phyloP scores from a whole-genome alignment of 2,113 vertebrate species.

The Picathartes gymnocephalus region DNA sequence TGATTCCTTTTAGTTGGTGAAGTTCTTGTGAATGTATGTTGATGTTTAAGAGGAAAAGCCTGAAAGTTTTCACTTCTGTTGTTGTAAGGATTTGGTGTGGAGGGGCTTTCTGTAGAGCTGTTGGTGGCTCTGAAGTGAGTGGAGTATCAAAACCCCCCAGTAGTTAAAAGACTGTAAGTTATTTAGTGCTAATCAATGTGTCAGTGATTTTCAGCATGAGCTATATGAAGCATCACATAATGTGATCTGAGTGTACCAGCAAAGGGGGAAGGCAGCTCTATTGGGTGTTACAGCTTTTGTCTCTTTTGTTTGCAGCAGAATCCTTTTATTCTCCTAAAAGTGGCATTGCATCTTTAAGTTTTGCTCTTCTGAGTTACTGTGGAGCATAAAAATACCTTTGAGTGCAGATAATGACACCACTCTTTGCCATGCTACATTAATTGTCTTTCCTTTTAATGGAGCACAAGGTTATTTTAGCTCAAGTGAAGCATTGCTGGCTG shows the following conservation, averaged over 20 bases:
- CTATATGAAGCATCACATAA: neutral
- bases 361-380: neutral
- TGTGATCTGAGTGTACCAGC: neutral
- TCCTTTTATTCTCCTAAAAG: neutral
- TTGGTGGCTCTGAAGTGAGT: neutral
- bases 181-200: neutral
- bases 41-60: neutral
- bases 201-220: neutral
- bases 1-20: neutral
- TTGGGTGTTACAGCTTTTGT: neutral
- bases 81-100: neutral
- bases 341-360: neutral
- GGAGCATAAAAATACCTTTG: neutral
- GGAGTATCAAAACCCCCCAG: neutral
- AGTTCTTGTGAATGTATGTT: neutral
- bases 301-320: neutral
- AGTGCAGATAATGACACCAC: neutral
- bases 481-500: neutral
- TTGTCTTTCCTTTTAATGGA: neutral
- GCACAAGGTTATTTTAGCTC: conserved; percentile 19
- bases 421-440: neutral
- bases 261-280: neutral
- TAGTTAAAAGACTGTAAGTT: neutral
- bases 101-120: neutral
- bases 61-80: neutral